A percentile compares a stretch with the other conserved stretches of the same genome.
phyloP scores from a whole-genome alignment of 2,888 invertebrate species.

The Adelphocoris suturalis region DNA sequence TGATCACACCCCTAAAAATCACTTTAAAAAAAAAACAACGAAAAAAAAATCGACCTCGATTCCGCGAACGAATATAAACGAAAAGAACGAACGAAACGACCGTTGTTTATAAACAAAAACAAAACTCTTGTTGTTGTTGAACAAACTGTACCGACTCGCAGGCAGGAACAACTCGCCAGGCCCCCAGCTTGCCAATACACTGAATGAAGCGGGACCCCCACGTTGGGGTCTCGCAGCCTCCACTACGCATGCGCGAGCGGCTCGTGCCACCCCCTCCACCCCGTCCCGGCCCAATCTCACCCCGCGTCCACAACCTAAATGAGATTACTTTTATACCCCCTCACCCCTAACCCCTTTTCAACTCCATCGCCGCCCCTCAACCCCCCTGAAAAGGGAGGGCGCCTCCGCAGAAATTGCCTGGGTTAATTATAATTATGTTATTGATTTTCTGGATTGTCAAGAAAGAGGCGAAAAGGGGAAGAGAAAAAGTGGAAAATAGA shows the following conservation, averaged over 20 bases:
- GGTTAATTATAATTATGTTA: conserved; percentile 76
- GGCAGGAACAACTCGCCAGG: not conserved
- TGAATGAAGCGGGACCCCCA: conserved; percentile 40
- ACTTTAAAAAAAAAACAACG: conserved; percentile 7
- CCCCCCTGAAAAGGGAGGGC: not conserved
- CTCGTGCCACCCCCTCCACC: conserved; percentile 73
- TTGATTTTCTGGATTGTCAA: conserved; percentile 75
- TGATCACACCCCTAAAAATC: conserved; percentile 34
- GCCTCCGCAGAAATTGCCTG: conserved; percentile 74
- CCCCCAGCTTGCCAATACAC: conserved; percentile 40
- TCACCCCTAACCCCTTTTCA: conserved; percentile 51
- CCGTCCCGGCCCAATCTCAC: conserved; percentile 30
- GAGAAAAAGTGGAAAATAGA: conserved; percentile 44
- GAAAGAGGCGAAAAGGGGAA: conserved; percentile 16
- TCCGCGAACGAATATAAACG: not conserved
- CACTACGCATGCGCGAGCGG: conserved; percentile 72
- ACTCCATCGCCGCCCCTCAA: conserved; percentile 49
- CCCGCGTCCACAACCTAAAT: conserved; percentile 72
- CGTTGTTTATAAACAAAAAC: conserved; percentile 4
- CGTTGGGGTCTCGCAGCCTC: conserved; percentile 56
- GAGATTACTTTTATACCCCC: conserved; percentile 75
- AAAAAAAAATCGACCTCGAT: not conserved
- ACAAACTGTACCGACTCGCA: not conserved
- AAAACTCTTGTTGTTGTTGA: not conserved
- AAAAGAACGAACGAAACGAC: not conserved